Conservation (phyloP, 2,888 invertebrate species). For the Acrobasis consociella region DNA sequence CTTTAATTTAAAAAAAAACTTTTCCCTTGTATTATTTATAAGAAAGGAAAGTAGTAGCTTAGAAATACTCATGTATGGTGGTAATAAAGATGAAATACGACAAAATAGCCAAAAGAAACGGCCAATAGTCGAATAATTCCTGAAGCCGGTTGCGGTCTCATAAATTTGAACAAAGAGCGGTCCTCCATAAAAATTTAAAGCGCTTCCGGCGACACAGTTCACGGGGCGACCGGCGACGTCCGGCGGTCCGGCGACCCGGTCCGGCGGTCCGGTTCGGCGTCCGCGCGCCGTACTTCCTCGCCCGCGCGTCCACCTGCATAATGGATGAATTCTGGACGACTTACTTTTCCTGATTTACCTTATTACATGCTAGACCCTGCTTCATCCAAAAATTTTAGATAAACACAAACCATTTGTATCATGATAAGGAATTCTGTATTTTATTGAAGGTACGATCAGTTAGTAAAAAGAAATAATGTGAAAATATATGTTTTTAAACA, state of each 20-base stretch:
- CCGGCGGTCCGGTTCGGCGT: background rate
- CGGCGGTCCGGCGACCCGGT: slow-evolving; percentile 5
- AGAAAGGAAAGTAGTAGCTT: too few species aligned
- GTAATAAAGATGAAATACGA: background rate
- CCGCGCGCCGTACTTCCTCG: background rate
- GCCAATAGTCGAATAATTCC: slow-evolving; percentile 3
- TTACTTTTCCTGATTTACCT: slow-evolving; percentile 13
- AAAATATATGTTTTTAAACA: too few species aligned
- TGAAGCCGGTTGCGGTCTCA: slow-evolving; percentile 6
- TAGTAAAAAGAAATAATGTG: too few species aligned
- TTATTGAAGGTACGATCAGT: too few species aligned
- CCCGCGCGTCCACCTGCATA: slow-evolving; percentile 9
- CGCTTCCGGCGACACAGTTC: slow-evolving; percentile 1
- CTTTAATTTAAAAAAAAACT: too few species aligned
- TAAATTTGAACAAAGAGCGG: slow-evolving; percentile 17
- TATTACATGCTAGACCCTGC: background rate
- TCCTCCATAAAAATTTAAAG: slow-evolving; percentile 13
- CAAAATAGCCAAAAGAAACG: background rate
- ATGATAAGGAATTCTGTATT: background rate
- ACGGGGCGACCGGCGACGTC: background rate
- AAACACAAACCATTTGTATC: background rate
- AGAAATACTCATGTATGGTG: too few species aligned
- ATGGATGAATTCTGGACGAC: slow-evolving; percentile 1
- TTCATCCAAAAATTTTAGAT: background rate
- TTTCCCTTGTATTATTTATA: too few species aligned